Evolutionary conservation across 2,113 vertebrate species (phyloP).

Genomic region (Calidris pugnax): DNA sequence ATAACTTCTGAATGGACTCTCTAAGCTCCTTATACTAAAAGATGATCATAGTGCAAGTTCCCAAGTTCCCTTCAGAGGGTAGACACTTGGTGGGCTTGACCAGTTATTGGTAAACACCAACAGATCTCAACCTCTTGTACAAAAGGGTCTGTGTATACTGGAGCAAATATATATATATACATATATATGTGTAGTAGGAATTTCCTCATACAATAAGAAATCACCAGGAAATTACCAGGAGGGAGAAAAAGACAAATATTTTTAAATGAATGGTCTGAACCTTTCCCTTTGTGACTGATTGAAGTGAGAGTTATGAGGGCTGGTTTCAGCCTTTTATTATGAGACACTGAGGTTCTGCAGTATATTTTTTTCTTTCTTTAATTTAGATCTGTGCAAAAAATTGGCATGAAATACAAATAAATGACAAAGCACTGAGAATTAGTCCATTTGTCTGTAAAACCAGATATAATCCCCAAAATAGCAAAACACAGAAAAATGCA

Average conservation of each 20-base stretch:
- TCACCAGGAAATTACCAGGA: background rate
- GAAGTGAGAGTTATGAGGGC: background rate
- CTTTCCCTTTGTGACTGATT: conserved; percentile 7
- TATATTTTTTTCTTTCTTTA: conserved; percentile 24
- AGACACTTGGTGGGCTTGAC: background rate
- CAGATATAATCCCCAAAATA: conserved; percentile 42
- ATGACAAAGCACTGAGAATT: conserved; percentile 35
- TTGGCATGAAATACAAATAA: conserved; percentile 42
- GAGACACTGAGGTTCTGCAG: background rate
- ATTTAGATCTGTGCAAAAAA: conserved; percentile 23
- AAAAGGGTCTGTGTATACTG: background rate
- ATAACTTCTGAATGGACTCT: background rate
- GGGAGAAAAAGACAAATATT: conserved; percentile 1
- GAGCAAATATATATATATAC: background rate
- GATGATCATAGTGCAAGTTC: background rate
- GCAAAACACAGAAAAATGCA: conserved; percentile 54
- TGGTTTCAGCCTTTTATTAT: conserved; percentile 38
- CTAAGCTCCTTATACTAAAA: conserved; percentile 40
- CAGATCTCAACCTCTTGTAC: background rate
- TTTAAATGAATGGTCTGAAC: background rate
- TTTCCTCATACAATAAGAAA: conserved; percentile 15
- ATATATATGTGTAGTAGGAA: background rate
- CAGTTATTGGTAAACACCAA: background rate
- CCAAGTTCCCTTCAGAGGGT: background rate
- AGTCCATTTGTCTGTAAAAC: conserved; percentile 49